phyloP scores from a whole-genome alignment of 2,113 vertebrate species.

The Oncorhynchus nerka region DNA sequence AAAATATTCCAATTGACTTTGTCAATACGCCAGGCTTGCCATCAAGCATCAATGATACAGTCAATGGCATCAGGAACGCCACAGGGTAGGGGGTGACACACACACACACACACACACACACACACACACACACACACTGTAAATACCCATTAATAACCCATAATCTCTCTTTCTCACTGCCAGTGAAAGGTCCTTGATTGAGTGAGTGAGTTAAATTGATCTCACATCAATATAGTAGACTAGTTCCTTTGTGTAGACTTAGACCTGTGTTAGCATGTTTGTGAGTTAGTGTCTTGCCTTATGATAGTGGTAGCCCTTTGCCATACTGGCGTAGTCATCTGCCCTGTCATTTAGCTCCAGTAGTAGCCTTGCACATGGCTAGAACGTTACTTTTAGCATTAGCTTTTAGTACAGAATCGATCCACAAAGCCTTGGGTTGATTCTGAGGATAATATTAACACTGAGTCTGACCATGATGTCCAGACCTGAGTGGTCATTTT shows the following conservation, averaged over 20 bases:
- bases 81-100: constrained; percentile 62
- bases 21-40: constrained; percentile 27
- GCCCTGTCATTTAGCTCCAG: not conserved
- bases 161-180: constrained; percentile 16
- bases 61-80: constrained; percentile 54
- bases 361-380: no score
- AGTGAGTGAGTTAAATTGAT: constrained; percentile 60
- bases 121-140: not conserved
- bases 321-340: not conserved
- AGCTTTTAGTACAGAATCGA: not conserved
- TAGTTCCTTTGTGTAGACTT: constrained; percentile 34
- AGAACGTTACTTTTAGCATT: not conserved
- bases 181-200: constrained; percentile 50
- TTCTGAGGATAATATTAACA: not conserved
- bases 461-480: not conserved
- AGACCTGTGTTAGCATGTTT: not conserved
- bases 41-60: constrained; percentile 38
- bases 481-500: no score
- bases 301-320: not conserved
- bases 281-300: not conserved
- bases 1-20: constrained; percentile 35
- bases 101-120: not conserved
- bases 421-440: not conserved
- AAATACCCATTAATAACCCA: constrained; percentile 16
- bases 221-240: constrained; percentile 6